Base-by-base conservation (phyloP, 2,888 invertebrate genomes). In the Conchocele bisecta region DNA sequence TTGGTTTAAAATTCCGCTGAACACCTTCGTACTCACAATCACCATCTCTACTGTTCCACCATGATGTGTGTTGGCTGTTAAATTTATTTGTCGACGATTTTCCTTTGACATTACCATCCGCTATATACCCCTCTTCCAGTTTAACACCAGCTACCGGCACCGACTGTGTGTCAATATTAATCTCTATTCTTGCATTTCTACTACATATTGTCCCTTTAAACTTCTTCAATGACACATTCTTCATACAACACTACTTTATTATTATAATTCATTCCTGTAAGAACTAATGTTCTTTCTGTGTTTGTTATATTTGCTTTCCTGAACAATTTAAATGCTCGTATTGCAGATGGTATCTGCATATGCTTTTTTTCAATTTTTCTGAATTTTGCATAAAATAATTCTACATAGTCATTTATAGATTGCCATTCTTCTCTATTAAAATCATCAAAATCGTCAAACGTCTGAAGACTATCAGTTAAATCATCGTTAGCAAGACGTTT, bases 401-500 rank as follows among this genome's bases (percentile, higher is more conserved):
- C 60, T 2, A 75, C 46, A 46, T 61, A 80, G 3, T 80, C 77
- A 28, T 9, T 28, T 17, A 80, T 65, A 28, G 67, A 63, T 37
- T 78, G 70, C 22, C 58, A 57, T 11, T 78, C 58, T 20, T 1
- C 15, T 39, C 75, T 64, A 15, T 28, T 13, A 33, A 50, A 72
- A 33, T 73, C n/a, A n/a, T n/a, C n/a, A n/a, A n/a, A n/a, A n/a
- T n/a, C n/a, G n/a, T n/a, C 63, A 72, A 76, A 79, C 44, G 72
- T 79, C 35, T 66, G 63, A n/a, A 74, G 42, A 56, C 76, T 76
- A 35, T 79, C 75, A 11, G 63, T 65, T n/a, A 81, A 42, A 37
- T 81, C 75, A 71, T 81, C 73, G 35, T 79, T 76, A 26, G 60
- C 74, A 11, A 79, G 53, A 46, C 76, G 72, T 59, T 72, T 66